Base-by-base conservation (phyloP, 23 tunicate genomes). In the Trididemnum nubilum region DNA sequence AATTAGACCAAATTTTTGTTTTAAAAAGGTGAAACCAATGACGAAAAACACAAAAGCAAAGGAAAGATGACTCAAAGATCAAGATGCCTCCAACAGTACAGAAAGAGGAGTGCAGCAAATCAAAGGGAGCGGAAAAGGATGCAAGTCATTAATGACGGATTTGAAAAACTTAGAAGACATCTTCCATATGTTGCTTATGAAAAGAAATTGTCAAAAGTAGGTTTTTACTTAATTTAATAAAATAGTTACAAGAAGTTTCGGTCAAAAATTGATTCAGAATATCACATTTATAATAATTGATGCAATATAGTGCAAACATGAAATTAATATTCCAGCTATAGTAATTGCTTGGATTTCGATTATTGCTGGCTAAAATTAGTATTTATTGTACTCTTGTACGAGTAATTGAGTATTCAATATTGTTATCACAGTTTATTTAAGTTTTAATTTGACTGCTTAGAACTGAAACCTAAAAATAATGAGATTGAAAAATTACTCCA, bases 91-190 rank as follows among this genome's bases (percentile, higher is more conserved):
- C 54, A 44, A 44, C 74, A 36, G 2, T 49, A 73, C 28, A 24
- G 79, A 39, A 40, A 73, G 29, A 73, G 97, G 64, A 67, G 78
- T 0, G 98, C 98, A 0, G 98, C 98, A 49, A 93, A 93, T 73
- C 78, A 76, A 59, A 59, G 98, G 32, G 98, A 93, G 50, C 49
- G 98, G 19, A 50, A 71, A 12, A 39, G 98, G 31, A 93, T 93
- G 98, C 86, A 88, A 35, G 80, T 88, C 1, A 93, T 93, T 22
- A 93, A 93, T 39, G 85, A 88, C 31, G 98, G 94, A 52, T 93
- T 85, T 66, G 92, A 93, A 57, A 87, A 80, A 40, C 58, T 93
- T 54, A 78, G 98, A 44, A 73, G 51, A 34, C 94, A 93, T 51
- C 60, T 93, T n/a, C 98, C 98, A 1, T 51, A 81, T 32, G 72